Evolutionary conservation across 2,113 vertebrate genomes (phyloP).

Genomic region (Emydocephalus ijimae): DNA sequence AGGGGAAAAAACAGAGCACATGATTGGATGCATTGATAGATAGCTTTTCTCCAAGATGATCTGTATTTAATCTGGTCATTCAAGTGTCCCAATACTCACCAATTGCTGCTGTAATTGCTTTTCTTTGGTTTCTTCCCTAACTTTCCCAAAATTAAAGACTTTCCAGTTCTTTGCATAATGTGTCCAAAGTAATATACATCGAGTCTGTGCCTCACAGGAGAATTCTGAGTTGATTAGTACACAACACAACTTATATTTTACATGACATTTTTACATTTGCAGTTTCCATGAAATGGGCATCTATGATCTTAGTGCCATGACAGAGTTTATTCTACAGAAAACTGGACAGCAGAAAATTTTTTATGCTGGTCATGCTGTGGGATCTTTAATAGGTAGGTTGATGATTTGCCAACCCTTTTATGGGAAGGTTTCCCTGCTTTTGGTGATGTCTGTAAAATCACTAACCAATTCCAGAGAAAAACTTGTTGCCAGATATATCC

Average conservation of each 20-base stretch:
- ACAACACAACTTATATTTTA: neutral
- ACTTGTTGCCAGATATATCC: too few species aligned
- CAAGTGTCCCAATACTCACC: neutral
- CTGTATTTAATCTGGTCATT: neutral
- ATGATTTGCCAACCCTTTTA: neutral
- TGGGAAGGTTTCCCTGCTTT: neutral
- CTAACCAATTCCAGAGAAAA: too few species aligned
- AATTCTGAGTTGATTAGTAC: neutral
- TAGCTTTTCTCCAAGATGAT: neutral
- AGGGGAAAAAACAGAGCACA: neutral
- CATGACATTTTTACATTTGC: neutral
- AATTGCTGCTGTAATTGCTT: neutral
- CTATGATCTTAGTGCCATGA: constrained; percentile 3
- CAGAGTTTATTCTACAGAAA: constrained; percentile 12
- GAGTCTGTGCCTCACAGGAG: too few species aligned
- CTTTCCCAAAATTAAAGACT: neutral
- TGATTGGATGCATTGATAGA: neutral
- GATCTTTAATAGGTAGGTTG: neutral
- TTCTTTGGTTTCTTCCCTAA: neutral
- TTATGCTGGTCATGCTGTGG: neutral
- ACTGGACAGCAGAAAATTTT: neutral
- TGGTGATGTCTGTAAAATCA: neutral
- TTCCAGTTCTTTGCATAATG: neutral
- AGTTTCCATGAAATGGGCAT: constrained; percentile 16
- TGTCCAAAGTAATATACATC: neutral